Percentiles rank a stretch among this genome's conserved stretches.
Conservation (phyloP, 2,797 vertebrate genomes). For the Botia kubotai region DNA sequence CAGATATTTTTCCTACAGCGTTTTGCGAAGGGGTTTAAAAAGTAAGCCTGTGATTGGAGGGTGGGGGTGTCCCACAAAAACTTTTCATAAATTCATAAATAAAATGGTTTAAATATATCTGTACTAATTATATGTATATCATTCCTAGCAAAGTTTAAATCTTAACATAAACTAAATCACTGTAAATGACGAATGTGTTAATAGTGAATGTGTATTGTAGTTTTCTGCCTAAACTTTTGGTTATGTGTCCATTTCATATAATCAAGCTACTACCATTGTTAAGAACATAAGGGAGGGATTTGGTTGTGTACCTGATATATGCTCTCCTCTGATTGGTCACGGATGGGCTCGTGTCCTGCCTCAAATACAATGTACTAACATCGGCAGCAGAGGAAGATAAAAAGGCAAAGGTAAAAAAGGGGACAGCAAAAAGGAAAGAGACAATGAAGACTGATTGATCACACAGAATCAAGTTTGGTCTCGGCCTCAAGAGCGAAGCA, state of each 20-base stretch:
- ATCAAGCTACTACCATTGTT: conserved; percentile 11
- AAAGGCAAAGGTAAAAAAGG: conserved; percentile 70
- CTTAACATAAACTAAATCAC: background rate
- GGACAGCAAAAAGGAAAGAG: conserved; percentile 79
- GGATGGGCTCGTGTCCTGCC: conserved; percentile 99
- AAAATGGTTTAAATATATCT: background rate
- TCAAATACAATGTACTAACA: conserved; percentile 99
- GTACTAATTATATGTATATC: no score
- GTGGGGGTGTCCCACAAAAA: no score
- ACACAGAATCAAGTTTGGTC: conserved; percentile 71
- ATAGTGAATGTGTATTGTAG: background rate
- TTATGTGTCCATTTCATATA: background rate
- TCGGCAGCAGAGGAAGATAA: conserved; percentile 82
- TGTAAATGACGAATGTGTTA: background rate
- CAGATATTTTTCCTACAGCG: background rate
- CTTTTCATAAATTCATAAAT: no score
- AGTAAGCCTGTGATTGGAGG: no score
- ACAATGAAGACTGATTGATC: conserved; percentile 77
- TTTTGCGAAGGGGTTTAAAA: background rate
- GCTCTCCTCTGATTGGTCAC: conserved; percentile 98
- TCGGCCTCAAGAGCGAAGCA: conserved; percentile 45
- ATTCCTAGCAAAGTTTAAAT: background rate
- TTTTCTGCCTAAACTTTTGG: background rate
- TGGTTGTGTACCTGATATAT: conserved; percentile 96
- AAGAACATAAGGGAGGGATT: conserved; percentile 67